Evolutionary conservation across 2,888 invertebrate species (phyloP), one percentile per base, ranked within the genome.

Genomic region (Oscheius onirici): DNA sequence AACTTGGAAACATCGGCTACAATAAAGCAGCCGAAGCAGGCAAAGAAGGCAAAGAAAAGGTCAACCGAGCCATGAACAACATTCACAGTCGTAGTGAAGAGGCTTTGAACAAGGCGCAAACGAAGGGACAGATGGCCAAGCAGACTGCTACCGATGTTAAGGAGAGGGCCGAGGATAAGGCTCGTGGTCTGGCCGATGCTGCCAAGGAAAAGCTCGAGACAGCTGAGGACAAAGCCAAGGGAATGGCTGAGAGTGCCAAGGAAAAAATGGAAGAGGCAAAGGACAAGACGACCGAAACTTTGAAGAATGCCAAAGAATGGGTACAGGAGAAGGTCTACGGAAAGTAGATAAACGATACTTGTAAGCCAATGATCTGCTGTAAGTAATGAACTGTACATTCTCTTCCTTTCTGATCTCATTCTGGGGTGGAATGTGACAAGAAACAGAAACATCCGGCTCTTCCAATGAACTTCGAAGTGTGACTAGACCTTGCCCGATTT

Each of bases 261-360:
- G 41, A 60, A n/a, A 40, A 41, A 5, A 10, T 49, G 28, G 63
- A 49, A 10, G 49, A 49, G 1, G 49, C 44, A 44, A 63, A 63
- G 46, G 63, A 63, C 15, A 49, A 63, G 24, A 20, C 26, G 11
- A 43, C 22, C 63, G 46, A 63, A 8, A 17, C 24, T 10, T 43
- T 63, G 44, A 26, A 63, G 15, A 49, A 63, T 20, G 63, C 63
- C 24, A 63, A 63, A 17, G 63, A 44, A 44, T 44, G 46, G 46
- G 26, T 63, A n/a, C n/a, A n/a, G n/a, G n/a, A n/a, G n/a, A n/a
- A n/a, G n/a, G 8, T 15, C 15, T 43, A 22, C 20, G 41, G 17
- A 40, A 58, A 58, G 58, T 58, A 41, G 13, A 58, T 58, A 58
- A 8, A 46, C 46, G 41, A n/a, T 58, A 40, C n/a, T 17, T 41